Evolutionary conservation across 2,888 invertebrate species (phyloP).

Genomic region (Chironomus riparius): DNA sequence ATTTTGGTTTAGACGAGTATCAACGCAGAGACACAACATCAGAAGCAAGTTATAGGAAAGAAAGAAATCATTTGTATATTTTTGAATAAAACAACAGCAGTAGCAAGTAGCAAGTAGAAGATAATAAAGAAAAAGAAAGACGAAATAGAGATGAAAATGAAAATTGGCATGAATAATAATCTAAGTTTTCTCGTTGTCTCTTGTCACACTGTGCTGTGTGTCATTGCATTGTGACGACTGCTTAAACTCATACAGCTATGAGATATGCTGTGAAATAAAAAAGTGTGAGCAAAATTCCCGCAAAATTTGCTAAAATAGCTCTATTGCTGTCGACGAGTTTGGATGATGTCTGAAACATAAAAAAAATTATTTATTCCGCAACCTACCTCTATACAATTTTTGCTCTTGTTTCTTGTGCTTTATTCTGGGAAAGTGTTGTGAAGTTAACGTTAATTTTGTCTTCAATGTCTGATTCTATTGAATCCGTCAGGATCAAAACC

Average conservation of each 20-base stretch:
- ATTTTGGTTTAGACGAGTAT: neutral
- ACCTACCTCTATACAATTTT: neutral
- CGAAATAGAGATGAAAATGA: conserved; percentile 3
- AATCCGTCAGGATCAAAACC: too few species aligned
- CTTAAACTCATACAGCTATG: neutral
- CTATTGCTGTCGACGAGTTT: neutral
- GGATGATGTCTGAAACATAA: neutral
- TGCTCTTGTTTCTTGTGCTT: too few species aligned
- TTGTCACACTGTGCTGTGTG: neutral
- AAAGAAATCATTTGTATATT: neutral
- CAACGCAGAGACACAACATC: neutral
- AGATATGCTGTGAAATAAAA: neutral
- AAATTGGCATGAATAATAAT: conserved; percentile 16
- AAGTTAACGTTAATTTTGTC: too few species aligned
- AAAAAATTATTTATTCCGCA: neutral
- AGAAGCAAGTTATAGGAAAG: neutral
- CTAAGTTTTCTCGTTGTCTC: conserved; percentile 18
- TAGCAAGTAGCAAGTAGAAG: neutral
- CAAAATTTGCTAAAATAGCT: neutral
- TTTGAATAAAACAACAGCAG: neutral
- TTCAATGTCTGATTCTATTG: too few species aligned
- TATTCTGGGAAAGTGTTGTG: too few species aligned
- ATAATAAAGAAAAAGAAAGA: neutral
- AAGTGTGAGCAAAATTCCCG: neutral
- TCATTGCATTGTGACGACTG: neutral